Evolutionary conservation across 2,797 vertebrate species (phyloP).

Genomic region (Columba guinea): DNA sequence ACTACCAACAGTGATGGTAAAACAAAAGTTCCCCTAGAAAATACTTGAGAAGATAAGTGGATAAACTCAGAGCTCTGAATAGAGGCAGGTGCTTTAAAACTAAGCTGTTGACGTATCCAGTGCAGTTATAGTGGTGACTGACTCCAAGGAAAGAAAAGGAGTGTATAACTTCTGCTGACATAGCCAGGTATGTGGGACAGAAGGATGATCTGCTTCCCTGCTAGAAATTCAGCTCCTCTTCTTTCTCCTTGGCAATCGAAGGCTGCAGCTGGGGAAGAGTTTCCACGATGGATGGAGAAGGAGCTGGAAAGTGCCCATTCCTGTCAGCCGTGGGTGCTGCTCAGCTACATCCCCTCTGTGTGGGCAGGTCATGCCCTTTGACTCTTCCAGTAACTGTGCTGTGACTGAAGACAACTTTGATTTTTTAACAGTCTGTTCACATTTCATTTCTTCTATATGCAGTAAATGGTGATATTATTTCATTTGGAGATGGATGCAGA

Average conservation of each 20-base stretch:
- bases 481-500: background rate
- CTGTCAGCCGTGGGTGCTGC: background rate
- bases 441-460: background rate
- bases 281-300: background rate
- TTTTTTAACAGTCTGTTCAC: background rate
- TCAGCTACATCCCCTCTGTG: background rate
- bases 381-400: background rate
- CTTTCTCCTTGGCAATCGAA: background rate
- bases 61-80: background rate
- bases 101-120: background rate
- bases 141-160: background rate
- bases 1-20: background rate
- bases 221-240: background rate
- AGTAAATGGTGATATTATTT: background rate
- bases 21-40: background rate
- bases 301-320: background rate
- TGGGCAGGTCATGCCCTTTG: background rate
- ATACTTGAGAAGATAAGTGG: background rate
- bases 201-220: background rate
- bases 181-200: accelerated
- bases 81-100: background rate
- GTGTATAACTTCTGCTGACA: background rate
- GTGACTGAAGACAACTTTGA: background rate
- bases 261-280: background rate
- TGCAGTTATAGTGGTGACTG: background rate